A percentile compares a stretch with the other conserved stretches of the same genome.
phyloP scores from a whole-genome alignment of 2,797 vertebrate genomes.

The Limnodromus scolopaceus region DNA sequence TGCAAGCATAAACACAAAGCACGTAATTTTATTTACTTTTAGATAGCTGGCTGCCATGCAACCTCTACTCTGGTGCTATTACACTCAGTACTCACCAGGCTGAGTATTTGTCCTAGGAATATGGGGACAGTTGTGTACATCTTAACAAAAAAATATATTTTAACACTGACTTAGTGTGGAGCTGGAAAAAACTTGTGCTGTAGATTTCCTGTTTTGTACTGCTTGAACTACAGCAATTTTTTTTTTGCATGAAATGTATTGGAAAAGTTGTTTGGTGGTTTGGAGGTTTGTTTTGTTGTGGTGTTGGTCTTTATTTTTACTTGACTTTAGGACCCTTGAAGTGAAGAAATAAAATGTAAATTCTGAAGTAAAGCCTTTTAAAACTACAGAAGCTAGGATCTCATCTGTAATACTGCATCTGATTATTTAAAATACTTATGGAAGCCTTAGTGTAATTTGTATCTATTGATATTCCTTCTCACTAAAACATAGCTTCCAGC shows the following conservation, averaged over 20 bases:
- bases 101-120: background rate
- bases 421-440: background rate
- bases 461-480: background rate
- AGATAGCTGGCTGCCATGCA: background rate
- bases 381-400: background rate
- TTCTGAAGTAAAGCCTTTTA: background rate
- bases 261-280: background rate
- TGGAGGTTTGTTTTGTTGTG: background rate
- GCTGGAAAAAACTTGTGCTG: background rate
- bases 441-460: background rate
- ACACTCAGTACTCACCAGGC: background rate
- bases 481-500: background rate
- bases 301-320: background rate
- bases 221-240: background rate
- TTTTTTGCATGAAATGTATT: accelerated
- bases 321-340: background rate
- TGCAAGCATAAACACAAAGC: background rate
- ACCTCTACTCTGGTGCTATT: background rate
- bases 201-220: background rate
- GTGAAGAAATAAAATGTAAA: background rate
- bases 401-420: background rate
- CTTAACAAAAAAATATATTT: background rate
- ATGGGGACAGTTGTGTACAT: accelerated
- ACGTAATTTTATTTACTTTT: background rate
- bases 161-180: background rate